Evolutionary conservation across 2,113 vertebrate species (phyloP), one percentile per base, ranked within the genome.

Genomic region (Syrmaticus mikado): DNA sequence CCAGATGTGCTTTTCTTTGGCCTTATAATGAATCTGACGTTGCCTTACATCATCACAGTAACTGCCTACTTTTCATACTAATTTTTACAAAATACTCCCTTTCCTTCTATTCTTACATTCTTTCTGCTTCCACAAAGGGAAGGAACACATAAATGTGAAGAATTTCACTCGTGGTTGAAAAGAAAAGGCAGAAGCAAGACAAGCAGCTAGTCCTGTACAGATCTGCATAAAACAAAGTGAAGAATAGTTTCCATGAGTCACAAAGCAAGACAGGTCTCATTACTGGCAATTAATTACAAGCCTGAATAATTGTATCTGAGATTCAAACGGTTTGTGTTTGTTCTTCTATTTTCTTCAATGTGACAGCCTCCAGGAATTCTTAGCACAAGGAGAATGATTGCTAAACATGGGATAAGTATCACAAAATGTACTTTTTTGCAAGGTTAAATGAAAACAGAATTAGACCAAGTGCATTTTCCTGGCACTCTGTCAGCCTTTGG

Each of bases 391-490:
- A 81, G 36, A 91, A 34, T 14, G 60, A 89, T 55, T 68, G 62
- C 40, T 82, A 84, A 94, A 78, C 0, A 7, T 32, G 68, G 62
- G 61, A 80, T 82, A 64, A 60, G 45, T 89, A 88, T 52, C 1
- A 6, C 18, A 75, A 90, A 95, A 86, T 46, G 48, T 78, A 74
- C 65, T 48, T 91, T 89, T 82, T 75, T 13, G 2, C 85, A 95
- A 96, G 90, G 95, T 94, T 95, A 92, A 93, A 90, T 1, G 25
- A 70, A 85, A 95, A 66, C 30, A 90, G 82, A 85, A 73, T 84
- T 34, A 85, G 62, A 93, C 53, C 36, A 36, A 81, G 61, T n/a
- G 19, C 45, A 70, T 71, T 90, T 88, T 32, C 46, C 57, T 22
- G 61, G 48, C 46, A 79, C 50, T 76, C 34, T 71, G n/a, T 61